Evolutionary conservation across 1,140 invertebrate species (phyloP).

Genomic region (Lepidostoma basale): DNA sequence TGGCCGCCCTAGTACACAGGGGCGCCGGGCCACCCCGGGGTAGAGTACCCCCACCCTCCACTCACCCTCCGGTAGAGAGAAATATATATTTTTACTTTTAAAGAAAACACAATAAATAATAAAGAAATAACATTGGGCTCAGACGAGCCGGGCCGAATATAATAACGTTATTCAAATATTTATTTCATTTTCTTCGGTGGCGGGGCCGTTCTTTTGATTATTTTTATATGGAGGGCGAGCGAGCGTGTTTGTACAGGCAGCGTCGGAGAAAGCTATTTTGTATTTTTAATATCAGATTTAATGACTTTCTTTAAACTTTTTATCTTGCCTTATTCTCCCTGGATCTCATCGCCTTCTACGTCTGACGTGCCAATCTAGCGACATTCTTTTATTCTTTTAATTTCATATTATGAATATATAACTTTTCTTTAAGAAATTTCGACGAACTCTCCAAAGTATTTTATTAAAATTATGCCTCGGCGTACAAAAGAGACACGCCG

Average conservation of each 20-base stretch:
- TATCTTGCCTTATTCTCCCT: constrained; percentile 34
- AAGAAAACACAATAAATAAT: constrained; percentile 47
- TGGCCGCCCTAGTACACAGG: not conserved
- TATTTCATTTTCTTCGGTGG: constrained; percentile 45
- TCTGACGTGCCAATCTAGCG: constrained; percentile 30
- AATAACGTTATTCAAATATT: constrained; percentile 47
- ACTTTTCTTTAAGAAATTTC: constrained; percentile 29
- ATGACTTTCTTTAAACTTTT: constrained; percentile 47
- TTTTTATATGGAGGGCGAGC: constrained; percentile 43
- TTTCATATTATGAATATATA: constrained; percentile 36
- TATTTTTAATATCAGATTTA: constrained; percentile 47
- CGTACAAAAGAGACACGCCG: not conserved
- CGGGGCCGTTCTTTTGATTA: constrained; percentile 43
- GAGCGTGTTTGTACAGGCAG: constrained; percentile 34
- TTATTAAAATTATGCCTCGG: constrained; percentile 25
- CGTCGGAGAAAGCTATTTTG: constrained; percentile 44
- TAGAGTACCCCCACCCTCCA: constrained; percentile 25
- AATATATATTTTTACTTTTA: constrained; percentile 46
- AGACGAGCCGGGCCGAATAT: constrained; percentile 42
- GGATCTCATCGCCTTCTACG: constrained; percentile 24
- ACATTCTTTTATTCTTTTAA: constrained; percentile 35
- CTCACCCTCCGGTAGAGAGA: constrained; percentile 21
- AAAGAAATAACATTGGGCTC: constrained; percentile 46
- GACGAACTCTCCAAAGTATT: constrained; percentile 29
- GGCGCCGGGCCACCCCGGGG: constrained; percentile 1